Percentiles rank a stretch among this genome's conserved stretches.
Conservation (phyloP, 2,797 vertebrate species). For the Acrossocheilus wenchowensis region DNA sequence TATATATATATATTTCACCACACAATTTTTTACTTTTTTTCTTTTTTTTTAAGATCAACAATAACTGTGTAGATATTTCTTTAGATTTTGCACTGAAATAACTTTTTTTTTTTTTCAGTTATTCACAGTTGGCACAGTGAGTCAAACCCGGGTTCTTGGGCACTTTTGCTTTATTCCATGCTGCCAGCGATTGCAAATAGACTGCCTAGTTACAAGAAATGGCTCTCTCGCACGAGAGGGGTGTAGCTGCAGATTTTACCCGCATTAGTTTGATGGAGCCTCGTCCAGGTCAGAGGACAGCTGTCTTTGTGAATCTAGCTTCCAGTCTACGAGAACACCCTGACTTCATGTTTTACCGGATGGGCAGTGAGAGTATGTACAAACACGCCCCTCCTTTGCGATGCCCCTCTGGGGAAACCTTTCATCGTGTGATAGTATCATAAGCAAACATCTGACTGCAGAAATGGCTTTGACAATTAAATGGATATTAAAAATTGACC, state of each 20-base stretch:
- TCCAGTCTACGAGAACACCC: conserved; percentile 55
- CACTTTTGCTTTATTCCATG: not conserved
- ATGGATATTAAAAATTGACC: conserved; percentile 54
- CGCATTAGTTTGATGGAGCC: conserved; percentile 48
- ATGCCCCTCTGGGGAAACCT: conserved; percentile 65
- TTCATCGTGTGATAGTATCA: conserved; percentile 61
- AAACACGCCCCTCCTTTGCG: conserved; percentile 68
- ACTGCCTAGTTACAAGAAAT: conserved; percentile 48
- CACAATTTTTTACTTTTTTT: too few relatives aligned
- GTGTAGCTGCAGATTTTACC: conserved; percentile 31
- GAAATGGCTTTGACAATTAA: conserved; percentile 55
- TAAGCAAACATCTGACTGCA: conserved; percentile 58
- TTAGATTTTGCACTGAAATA: not conserved
- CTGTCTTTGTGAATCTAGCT: conserved; percentile 57
- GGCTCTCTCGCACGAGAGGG: conserved; percentile 36
- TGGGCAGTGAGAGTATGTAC: conserved; percentile 64
- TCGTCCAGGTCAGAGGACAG: conserved; percentile 65
- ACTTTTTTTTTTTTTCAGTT: not conserved
- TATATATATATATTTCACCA: too few relatives aligned
- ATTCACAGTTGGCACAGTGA: not conserved
- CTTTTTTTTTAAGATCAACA: not conserved
- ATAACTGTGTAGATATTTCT: not conserved
- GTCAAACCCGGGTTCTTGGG: not conserved
- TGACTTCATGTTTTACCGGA: conserved; percentile 69
- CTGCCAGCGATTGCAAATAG: conserved; percentile 23